These are phyloP conservation scores for Ifrita kowaldi DNA, from an alignment of 2,113 vertebrate species.

Conservation along the genomic window DNA sequence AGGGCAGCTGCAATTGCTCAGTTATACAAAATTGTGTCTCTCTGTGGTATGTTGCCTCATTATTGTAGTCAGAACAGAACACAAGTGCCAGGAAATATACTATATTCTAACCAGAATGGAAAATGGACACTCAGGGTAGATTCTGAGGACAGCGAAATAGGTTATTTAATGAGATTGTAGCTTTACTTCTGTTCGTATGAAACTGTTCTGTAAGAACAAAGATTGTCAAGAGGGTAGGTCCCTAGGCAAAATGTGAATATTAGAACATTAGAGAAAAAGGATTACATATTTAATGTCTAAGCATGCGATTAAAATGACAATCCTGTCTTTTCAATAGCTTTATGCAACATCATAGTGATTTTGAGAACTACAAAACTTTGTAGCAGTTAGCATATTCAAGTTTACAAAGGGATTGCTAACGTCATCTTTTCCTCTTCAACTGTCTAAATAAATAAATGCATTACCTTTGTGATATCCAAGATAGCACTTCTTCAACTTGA, in stretches of 20 bases:
- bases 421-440: neutral
- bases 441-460: neutral
- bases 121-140: neutral
- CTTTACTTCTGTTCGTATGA: neutral
- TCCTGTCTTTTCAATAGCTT: neutral
- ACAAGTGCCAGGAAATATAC: neutral
- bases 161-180: neutral
- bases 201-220: neutral
- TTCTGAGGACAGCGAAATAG: neutral
- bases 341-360: neutral
- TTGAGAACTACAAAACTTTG: neutral
- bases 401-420: neutral
- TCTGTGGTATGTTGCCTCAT: neutral
- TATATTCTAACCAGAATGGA: neutral
- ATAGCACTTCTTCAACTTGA: neutral
- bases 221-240: neutral
- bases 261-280: neutral
- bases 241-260: neutral
- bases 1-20: neutral
- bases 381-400: neutral
- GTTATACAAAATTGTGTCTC: neutral
- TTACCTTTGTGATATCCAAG: neutral
- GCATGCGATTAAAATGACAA: neutral
- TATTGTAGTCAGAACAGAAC: neutral
- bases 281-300: neutral